Evolutionary conservation across 2,888 invertebrate species (phyloP).

Genomic region (Leucania comma): DNA sequence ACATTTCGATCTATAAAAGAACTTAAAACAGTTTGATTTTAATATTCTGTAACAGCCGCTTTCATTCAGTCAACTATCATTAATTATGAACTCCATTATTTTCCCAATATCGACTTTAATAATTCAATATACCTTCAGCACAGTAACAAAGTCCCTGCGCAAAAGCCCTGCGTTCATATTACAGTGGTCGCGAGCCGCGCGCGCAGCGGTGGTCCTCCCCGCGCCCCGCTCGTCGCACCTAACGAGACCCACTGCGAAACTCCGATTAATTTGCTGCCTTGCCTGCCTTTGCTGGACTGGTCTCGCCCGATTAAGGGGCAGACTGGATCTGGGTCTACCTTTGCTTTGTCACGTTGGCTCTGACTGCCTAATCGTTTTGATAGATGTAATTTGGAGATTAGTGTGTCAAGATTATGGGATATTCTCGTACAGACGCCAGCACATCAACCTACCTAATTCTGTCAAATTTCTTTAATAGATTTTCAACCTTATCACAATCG

Average conservation of each 20-base stretch:
- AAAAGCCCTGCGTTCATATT: constrained; percentile 81
- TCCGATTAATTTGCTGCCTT: constrained; percentile 74
- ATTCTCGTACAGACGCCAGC: too few relatives aligned
- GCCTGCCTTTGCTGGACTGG: constrained; percentile 70
- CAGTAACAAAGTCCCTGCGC: constrained; percentile 70
- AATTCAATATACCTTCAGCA: constrained; percentile 33
- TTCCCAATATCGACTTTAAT: not conserved
- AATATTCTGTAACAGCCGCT: too few relatives aligned
- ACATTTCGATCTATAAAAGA: too few relatives aligned
- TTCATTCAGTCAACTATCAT: too few relatives aligned
- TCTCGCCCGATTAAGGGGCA: constrained; percentile 51
- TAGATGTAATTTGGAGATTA: constrained; percentile 27
- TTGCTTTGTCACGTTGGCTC: constrained; percentile 3
- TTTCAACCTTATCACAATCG: too few relatives aligned
- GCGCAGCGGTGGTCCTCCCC: constrained; percentile 81
- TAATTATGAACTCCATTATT: not conserved
- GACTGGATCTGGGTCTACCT: constrained; percentile 13
- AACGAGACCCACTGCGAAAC: constrained; percentile 60
- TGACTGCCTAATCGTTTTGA: not conserved
- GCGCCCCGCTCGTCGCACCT: constrained; percentile 60
- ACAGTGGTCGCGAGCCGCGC: constrained; percentile 82
- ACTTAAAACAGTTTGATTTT: too few relatives aligned
- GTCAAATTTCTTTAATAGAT: too few relatives aligned
- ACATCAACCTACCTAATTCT: too few relatives aligned
- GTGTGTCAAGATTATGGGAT: not conserved